Base-by-base conservation (phyloP, 2,797 vertebrate genomes). In the Pteropus rufus region DNA sequence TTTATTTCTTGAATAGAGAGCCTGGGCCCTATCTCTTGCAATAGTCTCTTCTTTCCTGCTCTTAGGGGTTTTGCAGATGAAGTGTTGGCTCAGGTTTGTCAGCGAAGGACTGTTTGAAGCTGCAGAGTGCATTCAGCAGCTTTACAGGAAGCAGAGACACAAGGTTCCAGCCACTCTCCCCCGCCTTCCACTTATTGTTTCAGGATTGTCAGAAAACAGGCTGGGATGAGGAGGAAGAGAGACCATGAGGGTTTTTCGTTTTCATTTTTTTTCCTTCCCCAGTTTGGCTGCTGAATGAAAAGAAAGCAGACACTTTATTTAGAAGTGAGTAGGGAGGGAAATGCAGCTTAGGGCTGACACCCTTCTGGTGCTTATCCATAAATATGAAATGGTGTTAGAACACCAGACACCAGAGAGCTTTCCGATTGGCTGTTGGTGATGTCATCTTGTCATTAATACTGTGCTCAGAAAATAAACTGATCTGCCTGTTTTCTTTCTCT, bases 371-470 rank as follows among this genome's bases (percentile, higher is more conserved):
- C 98, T 98, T 98, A 98, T 97, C 97, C 94, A 86, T 98, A 98
- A 98, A 98, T 98, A 98, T 75, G 92, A 97, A 97, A 97, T 95
- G 96, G 95, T 97, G 96, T 94, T 97, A 96, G 97, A 98, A 96
- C 97, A 97, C 79, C 97, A 97, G 97, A 97, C 96, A 92, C 80
- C 19, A 89, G 94, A 34, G 72, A 97, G 58, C 90, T 10, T 85
- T 95, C 95, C 96, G 97, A 98, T 98, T 98, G 98, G 98, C 97
- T 98, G 91, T 77, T 94, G 92, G 81, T 98, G 98, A 97, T 97
- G 97, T 98, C 98, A 98, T 98, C 96, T 90, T 98, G 98, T 98
- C 98, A 98, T 97, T 97, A 97, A 97, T 96, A 96, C 95, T 96
- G 94, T 96, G 94, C 94, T 89, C 97, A 94, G 92, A 91, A 98